phyloP scores from a whole-genome alignment of 2,888 invertebrate genomes.

The Hypsopygia costalis region DNA sequence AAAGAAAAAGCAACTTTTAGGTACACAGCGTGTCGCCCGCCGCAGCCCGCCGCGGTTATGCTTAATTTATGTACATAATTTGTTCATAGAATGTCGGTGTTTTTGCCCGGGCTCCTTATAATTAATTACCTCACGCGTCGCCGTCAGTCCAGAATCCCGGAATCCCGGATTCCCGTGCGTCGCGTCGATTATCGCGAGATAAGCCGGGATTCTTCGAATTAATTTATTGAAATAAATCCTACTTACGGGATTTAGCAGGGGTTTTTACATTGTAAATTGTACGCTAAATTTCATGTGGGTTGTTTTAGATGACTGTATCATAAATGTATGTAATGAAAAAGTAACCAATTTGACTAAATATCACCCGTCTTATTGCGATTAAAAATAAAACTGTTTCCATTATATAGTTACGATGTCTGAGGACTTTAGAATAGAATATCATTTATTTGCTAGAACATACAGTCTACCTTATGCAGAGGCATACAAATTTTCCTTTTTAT shows the following conservation, averaged over 20 bases:
- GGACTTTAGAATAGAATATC: too few relatives aligned
- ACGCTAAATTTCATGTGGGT: too few relatives aligned
- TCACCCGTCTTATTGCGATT: too few relatives aligned
- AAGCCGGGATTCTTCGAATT: not conserved
- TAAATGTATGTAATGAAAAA: too few relatives aligned
- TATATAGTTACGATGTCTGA: too few relatives aligned
- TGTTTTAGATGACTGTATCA: too few relatives aligned
- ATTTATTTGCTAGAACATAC: too few relatives aligned
- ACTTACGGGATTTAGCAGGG: not conserved
- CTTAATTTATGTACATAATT: conserved; percentile 20
- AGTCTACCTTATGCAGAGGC: too few relatives aligned
- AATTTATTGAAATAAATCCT: not conserved
- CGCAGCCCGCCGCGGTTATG: conserved; percentile 13
- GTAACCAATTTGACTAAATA: too few relatives aligned
- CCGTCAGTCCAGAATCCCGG: not conserved
- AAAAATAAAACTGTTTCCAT: too few relatives aligned
- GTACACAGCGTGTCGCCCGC: not conserved
- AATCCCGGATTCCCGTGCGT: not conserved
- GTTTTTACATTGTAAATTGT: not conserved
- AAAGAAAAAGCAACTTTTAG: not conserved
- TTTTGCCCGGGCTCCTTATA: not conserved
- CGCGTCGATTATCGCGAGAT: not conserved
- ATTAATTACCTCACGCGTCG: not conserved
- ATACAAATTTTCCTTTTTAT: too few relatives aligned
- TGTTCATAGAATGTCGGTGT: not conserved